phyloP scores from a whole-genome alignment of 1,140 invertebrate species.

The Drosophila bipectinata region DNA sequence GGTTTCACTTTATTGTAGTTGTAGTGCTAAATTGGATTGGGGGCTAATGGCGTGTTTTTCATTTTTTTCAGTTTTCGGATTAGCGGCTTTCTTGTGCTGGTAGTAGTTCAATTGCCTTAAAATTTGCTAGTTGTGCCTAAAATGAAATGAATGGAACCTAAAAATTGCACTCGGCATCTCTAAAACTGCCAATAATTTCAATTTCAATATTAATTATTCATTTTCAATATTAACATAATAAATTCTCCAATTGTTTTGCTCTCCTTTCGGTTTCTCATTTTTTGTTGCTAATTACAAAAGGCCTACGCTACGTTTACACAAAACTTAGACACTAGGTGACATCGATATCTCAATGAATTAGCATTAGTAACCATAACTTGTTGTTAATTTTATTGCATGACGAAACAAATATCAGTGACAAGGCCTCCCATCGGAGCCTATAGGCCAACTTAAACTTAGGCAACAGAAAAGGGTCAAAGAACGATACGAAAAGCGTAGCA shows the following conservation, averaged over 20 bases:
- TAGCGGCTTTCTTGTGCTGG: constrained; percentile 24
- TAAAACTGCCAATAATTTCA: constrained; percentile 27
- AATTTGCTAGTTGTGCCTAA: constrained; percentile 72
- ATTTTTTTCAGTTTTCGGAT: constrained; percentile 4
- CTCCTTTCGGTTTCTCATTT: constrained; percentile 26
- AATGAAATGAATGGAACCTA: constrained; percentile 70
- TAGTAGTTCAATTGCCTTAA: constrained; percentile 60
- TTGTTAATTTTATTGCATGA: constrained; percentile 58
- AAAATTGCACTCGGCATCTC: constrained; percentile 35
- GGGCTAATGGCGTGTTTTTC: constrained; percentile 43
- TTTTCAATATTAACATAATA: constrained; percentile 65
- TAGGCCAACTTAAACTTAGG: constrained; percentile 76
- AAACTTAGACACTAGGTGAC: constrained; percentile 72
- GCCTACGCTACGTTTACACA: constrained; percentile 79
- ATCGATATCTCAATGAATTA: constrained; percentile 63
- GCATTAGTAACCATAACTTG: constrained; percentile 60
- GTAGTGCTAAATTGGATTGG: constrained; percentile 67
- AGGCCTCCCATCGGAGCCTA: constrained; percentile 27
- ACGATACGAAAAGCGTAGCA: constrained; percentile 62
- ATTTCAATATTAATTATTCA: constrained; percentile 30
- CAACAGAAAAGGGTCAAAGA: constrained; percentile 66
- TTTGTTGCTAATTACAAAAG: constrained; percentile 76
- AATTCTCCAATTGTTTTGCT: constrained; percentile 70
- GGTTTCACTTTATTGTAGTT: constrained; percentile 51
- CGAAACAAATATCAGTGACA: constrained; percentile 71